Conservation (phyloP, 2,888 invertebrate genomes). For the Trachelus iudaicus region DNA sequence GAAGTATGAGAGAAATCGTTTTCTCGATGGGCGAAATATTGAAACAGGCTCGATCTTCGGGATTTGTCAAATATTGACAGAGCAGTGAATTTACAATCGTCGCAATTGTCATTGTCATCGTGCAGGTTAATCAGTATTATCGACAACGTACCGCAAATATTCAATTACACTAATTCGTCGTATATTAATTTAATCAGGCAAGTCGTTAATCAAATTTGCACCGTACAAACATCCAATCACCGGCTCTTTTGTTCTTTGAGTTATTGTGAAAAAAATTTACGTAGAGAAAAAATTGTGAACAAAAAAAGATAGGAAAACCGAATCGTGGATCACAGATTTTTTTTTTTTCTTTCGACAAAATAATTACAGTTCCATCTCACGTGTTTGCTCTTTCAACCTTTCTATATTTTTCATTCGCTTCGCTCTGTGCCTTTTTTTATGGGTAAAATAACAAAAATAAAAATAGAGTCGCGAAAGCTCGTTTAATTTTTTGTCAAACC, state of each 20-base stretch:
- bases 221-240: slow-evolving; percentile 22
- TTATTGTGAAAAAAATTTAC: slow-evolving; percentile 11
- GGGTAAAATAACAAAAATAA: neutral
- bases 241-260: slow-evolving; percentile 8
- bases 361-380: neutral
- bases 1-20: neutral
- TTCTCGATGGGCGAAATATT: neutral
- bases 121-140: neutral
- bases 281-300: neutral
- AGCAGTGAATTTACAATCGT: neutral
- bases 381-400: neutral
- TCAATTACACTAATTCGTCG: slow-evolving; percentile 36
- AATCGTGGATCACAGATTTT: neutral
- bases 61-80: neutral
- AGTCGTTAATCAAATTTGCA: slow-evolving; percentile 17
- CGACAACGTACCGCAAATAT: slow-evolving; percentile 25
- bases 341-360: neutral
- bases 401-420: neutral
- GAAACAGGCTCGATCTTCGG: neutral
- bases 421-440: neutral
- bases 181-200: slow-evolving; percentile 23
- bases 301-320: neutral
- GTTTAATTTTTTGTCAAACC: neutral
- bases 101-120: neutral
- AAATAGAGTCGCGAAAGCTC: neutral